These are phyloP conservation scores for Ranitomeya imitator DNA, from an alignment of 2,113 vertebrate species.

Conservation along the genomic window DNA sequence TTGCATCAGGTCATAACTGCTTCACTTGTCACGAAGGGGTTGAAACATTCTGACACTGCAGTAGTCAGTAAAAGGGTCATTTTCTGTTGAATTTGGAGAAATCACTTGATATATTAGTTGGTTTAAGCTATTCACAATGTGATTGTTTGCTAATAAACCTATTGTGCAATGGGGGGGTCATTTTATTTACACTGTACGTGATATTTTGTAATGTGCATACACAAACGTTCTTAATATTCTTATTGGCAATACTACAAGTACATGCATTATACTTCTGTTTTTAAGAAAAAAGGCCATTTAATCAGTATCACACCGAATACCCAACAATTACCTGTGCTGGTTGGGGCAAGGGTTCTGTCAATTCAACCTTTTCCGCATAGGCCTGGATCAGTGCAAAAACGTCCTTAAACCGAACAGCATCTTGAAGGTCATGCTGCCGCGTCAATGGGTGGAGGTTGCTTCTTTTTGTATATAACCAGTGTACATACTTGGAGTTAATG, in stretches of 20 bases:
- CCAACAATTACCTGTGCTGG: constrained; percentile 66
- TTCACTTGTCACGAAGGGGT: no score
- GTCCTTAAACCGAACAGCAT: constrained; percentile 65
- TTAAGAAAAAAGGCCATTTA: not conserved
- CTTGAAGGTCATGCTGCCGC: constrained; percentile 61
- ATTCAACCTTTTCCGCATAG: constrained; percentile 68
- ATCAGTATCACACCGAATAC: not conserved
- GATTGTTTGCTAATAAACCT: no score
- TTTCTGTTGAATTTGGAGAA: no score
- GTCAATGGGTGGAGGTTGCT: constrained; percentile 57
- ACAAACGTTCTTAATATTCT: not conserved
- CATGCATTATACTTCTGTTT: not conserved
- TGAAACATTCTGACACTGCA: no score
- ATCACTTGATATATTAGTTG: no score
- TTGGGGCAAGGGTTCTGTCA: constrained; percentile 66
- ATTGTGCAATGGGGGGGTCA: no score
- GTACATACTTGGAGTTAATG: constrained; percentile 73
- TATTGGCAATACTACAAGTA: not conserved
- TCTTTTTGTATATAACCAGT: constrained; percentile 68
- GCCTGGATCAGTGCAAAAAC: constrained; percentile 71
- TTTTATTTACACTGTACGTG: no score
- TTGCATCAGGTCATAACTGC: no score
- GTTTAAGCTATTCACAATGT: no score
- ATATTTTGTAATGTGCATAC: not conserved
- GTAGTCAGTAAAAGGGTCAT: no score